These are phyloP conservation scores for Parnassius orleans DNA, from an alignment of 2,888 invertebrate genomes.

Conservation along the genomic window DNA sequence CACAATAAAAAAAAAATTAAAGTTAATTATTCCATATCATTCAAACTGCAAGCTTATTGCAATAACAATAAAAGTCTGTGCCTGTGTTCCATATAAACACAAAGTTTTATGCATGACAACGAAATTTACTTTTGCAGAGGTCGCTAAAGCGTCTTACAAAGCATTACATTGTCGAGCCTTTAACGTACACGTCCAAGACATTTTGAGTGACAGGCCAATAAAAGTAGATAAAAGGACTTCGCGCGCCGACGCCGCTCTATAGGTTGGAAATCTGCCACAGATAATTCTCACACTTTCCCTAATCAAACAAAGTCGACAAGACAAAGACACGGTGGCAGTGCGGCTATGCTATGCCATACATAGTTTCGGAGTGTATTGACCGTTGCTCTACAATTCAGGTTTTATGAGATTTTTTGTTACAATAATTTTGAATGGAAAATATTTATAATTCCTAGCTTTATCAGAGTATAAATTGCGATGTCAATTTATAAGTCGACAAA, in stretches of 20 bases:
- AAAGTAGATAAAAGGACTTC: slow-evolving; percentile 62
- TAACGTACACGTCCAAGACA: slow-evolving; percentile 57
- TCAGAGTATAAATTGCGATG: too few relatives aligned
- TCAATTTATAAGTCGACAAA: too few relatives aligned
- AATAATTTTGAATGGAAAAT: too few relatives aligned
- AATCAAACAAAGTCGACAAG: slow-evolving; percentile 42
- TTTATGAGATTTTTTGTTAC: too few relatives aligned
- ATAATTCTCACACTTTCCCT: slow-evolving; percentile 61
- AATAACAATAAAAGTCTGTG: slow-evolving; percentile 39
- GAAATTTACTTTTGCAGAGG: slow-evolving; percentile 67
- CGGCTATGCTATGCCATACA: slow-evolving; percentile 13
- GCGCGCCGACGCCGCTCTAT: slow-evolving; percentile 39
- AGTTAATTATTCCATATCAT: slow-evolving; percentile 43
- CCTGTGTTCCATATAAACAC: slow-evolving; percentile 57
- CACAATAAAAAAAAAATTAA: slow-evolving; percentile 38
- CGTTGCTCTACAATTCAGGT: background rate
- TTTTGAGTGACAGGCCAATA: slow-evolving; percentile 76
- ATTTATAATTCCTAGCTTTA: too few relatives aligned
- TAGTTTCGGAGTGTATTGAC: slow-evolving; percentile 15
- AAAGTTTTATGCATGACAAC: slow-evolving; percentile 72
- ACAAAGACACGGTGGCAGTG: slow-evolving; percentile 33
- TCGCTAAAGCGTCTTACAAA: slow-evolving; percentile 64
- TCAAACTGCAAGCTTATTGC: slow-evolving; percentile 33
- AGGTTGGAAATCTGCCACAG: slow-evolving; percentile 35
- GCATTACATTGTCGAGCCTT: slow-evolving; percentile 66